Base-by-base conservation (phyloP, 2,113 vertebrate species). In the Pygoscelis antarcticus region DNA sequence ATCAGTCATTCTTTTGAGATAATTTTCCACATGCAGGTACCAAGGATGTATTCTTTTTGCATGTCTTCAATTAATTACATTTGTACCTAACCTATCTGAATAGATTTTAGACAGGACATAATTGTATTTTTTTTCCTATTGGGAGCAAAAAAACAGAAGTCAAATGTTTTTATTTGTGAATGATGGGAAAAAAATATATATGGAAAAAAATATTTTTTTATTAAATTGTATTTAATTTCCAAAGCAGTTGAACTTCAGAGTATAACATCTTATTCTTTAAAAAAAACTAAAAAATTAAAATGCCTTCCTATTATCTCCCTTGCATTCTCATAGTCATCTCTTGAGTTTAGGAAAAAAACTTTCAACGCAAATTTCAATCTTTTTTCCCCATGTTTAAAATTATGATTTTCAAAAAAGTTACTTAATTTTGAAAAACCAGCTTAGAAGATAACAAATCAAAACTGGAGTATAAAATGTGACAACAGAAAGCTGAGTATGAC, bases 1-100 rank as follows among this genome's bases (percentile, higher is more conserved):
- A 82, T 92, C 66, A 83, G 38, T 38, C 21, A 14, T 60, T n/a
- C 74, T 90, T 93, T 94, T 38, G 64, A 96, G 75, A 96, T 29
- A 94, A 57, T 84, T 47, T 47, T 76, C 51, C 83, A 92, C n/a
- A 83, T 80, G 40, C 47, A 30, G 14, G 77, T 70, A 75, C 30
- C 30, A 95, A 40, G 13, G 19, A 68, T 71, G 10, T n/a, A 51
- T 61, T 82, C 46, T 92, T 91, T 90, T 78, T 93, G 23, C 54
- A 60, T 40, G 38, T 66, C 49, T 89, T 96, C 74, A 78, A 16
- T 90, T 94, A 38, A 54, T 95, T 86, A 29, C 9, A 23, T 55
- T 95, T 89, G 46, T 61, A 74, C 42, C 49, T 84, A 94, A 70
- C 22, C 40, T 93, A 51, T 26, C 4, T 62, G 38, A 69, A 77